Evolutionary conservation across 2,797 vertebrate genomes (phyloP).

Genomic region (Micromesistius poutassou): DNA sequence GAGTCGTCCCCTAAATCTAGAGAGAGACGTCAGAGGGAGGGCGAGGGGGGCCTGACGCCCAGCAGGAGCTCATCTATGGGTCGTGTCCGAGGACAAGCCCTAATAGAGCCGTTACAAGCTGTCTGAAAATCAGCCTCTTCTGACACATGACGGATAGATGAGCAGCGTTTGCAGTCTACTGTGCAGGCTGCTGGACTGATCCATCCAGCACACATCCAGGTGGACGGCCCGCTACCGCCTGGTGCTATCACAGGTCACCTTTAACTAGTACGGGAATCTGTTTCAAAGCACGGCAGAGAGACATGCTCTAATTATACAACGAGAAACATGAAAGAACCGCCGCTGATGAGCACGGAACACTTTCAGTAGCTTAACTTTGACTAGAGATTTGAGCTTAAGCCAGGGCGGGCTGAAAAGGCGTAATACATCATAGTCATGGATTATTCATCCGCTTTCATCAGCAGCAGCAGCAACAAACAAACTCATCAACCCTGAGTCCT

Average conservation of each 20-base stretch:
- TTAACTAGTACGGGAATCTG: no score
- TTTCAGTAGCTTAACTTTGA: background rate
- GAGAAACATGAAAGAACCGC: background rate
- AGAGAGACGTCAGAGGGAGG: no score
- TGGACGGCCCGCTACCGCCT: no score
- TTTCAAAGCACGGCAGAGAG: no score
- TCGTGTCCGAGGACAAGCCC: background rate
- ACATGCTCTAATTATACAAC: background rate
- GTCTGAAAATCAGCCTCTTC: no score
- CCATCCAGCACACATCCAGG: no score
- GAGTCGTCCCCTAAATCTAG: background rate
- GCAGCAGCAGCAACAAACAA: conserved; percentile 46
- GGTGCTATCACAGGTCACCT: no score
- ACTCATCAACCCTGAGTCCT: conserved; percentile 21
- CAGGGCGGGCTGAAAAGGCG: conserved; percentile 24
- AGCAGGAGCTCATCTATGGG: background rate
- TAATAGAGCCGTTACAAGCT: no score
- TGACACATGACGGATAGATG: no score
- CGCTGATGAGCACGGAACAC: background rate
- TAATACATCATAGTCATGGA: conserved; percentile 37
- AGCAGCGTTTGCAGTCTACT: no score
- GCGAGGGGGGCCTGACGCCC: no score
- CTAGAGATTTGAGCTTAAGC: background rate
- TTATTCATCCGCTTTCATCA: conserved; percentile 47
- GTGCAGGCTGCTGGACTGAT: no score